A percentile compares a stretch with the other conserved stretches of the same genome.
These are phyloP conservation scores for Channa striata DNA, from an alignment of 2,797 vertebrate species.

Conservation along the genomic window DNA sequence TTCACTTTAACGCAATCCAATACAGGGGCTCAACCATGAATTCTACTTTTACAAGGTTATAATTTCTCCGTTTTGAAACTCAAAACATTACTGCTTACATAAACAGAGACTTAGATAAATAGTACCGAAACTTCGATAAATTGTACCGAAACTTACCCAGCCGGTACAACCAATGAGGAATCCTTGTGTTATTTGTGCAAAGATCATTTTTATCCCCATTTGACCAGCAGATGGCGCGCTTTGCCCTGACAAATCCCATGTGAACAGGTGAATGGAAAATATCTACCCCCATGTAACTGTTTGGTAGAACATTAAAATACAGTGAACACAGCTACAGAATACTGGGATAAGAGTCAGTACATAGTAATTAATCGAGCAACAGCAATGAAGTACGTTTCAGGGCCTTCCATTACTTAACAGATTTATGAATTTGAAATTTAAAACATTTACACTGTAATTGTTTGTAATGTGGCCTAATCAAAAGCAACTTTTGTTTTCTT, in stretches of 20 bases:
- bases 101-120: too few relatives aligned
- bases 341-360: too few relatives aligned
- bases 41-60: too few relatives aligned
- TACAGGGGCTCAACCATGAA: too few relatives aligned
- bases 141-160: too few relatives aligned
- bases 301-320: neutral
- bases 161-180: neutral
- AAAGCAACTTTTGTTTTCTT: neutral
- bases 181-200: neutral
- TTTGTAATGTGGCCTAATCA: neutral
- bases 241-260: neutral
- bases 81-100: too few relatives aligned
- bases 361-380: too few relatives aligned
- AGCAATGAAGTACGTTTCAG: neutral
- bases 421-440: too few relatives aligned
- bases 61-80: too few relatives aligned
- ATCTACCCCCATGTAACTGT: neutral
- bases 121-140: too few relatives aligned
- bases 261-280: neutral
- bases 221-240: conserved; percentile 55
- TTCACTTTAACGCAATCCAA: too few relatives aligned
- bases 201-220: neutral
- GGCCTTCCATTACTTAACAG: neutral
- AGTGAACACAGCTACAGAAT: neutral
- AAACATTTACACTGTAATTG: neutral